Conservation (phyloP, 2,797 vertebrate species). For the Myotis myotis region DNA sequence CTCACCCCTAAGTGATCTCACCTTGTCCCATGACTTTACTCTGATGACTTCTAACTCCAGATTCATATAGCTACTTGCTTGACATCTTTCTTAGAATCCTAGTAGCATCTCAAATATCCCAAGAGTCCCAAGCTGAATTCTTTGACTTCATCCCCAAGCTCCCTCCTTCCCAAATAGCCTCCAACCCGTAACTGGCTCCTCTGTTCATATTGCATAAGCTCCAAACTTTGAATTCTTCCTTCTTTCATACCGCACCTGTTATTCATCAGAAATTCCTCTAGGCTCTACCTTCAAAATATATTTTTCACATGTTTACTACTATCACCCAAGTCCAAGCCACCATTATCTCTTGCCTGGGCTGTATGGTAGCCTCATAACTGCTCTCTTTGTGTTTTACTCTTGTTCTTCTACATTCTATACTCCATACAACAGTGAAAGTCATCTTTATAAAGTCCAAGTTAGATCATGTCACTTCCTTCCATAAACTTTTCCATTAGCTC, state of each 20-base stretch:
- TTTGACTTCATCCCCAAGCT: neutral
- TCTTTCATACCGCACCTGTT: neutral
- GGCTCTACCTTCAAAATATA: neutral
- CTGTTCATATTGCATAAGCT: neutral
- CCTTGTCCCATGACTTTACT: neutral
- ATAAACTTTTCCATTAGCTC: neutral
- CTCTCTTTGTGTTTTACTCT: neutral
- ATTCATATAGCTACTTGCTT: neutral
- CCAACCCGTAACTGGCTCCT: neutral
- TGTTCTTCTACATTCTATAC: neutral
- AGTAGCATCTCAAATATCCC: neutral
- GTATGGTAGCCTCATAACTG: neutral
- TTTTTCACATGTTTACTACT: neutral
- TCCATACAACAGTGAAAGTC: neutral
- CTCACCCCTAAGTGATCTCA: neutral
- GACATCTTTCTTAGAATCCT: constrained; percentile 18
- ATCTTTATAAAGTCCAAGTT: constrained; percentile 9
- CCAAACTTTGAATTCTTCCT: constrained; percentile 26
- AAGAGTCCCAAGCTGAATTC: neutral
- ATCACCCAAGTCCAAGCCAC: neutral
- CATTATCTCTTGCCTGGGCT: neutral
- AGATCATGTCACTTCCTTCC: neutral
- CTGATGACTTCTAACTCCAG: neutral
- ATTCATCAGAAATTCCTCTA: neutral
- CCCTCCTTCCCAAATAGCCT: neutral